Evolutionary conservation across 2,888 invertebrate species (phyloP).

Genomic region (Leptopilina syphax): DNA sequence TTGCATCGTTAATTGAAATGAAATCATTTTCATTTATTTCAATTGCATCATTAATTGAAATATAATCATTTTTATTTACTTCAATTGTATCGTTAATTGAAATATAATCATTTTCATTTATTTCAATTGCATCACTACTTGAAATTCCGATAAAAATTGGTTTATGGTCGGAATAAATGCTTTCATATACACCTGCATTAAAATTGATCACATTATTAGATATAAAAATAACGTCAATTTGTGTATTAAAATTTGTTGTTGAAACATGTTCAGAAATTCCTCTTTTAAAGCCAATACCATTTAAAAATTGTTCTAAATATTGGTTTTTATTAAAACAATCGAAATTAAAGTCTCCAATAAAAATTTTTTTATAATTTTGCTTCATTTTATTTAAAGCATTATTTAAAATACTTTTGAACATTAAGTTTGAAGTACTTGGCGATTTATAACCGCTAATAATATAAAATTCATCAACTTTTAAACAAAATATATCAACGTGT

Average conservation of each 20-base stretch:
- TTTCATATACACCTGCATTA: not conserved
- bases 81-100: no score
- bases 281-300: not conserved
- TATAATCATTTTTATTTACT: no score
- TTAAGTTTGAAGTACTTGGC: not conserved
- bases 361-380: not conserved
- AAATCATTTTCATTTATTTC: no score
- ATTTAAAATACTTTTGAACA: not conserved
- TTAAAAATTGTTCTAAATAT: not conserved
- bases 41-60: no score
- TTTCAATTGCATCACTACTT: not conserved
- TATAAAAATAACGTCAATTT: not conserved
- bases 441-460: conserved; percentile 7
- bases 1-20: no score
- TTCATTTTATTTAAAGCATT: not conserved
- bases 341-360: not conserved
- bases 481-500: not conserved
- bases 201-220: not conserved
- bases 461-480: not conserved
- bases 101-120: no score
- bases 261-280: not conserved
- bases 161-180: not conserved
- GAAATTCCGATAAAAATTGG: not conserved
- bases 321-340: not conserved
- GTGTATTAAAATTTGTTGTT: not conserved